Evolutionary conservation across 2,888 invertebrate genomes (phyloP).

Genomic region (Eurois occulta): DNA sequence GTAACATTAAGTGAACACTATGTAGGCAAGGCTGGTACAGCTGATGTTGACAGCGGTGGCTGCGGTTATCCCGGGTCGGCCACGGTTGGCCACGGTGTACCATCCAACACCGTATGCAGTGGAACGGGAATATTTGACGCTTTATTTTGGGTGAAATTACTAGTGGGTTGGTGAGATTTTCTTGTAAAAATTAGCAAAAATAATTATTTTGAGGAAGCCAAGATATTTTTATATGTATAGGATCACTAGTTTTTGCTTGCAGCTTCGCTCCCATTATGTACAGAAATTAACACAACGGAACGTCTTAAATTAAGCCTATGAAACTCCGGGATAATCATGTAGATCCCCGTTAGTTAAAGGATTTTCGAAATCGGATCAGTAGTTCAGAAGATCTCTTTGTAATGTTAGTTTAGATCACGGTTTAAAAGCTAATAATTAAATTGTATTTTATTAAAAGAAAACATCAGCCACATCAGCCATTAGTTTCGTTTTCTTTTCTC

Average conservation of each 20-base stretch:
- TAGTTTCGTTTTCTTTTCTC: background rate
- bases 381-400: background rate
- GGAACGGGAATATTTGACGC: slow-evolving; percentile 59
- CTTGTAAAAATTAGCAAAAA: background rate
- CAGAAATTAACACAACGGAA: no score
- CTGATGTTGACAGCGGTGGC: slow-evolving; percentile 84
- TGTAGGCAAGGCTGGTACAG: slow-evolving; percentile 73
- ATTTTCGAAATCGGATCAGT: no score
- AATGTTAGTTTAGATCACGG: background rate
- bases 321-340: no score
- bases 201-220: background rate
- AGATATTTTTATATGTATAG: background rate
- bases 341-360: no score
- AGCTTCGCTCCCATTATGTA: no score
- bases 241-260: background rate
- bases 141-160: slow-evolving; percentile 47
- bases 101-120: slow-evolving; percentile 68
- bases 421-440: background rate
- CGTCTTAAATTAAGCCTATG: no score
- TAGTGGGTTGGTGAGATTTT: background rate
- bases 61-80: slow-evolving; percentile 77
- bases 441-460: background rate
- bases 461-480: background rate
- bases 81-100: slow-evolving; percentile 47
- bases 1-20: slow-evolving; percentile 63